A percentile compares a stretch with the other conserved stretches of the same genome.
Evolutionary conservation across 2,888 invertebrate genomes (phyloP).

Genomic region (Perizoma flavofasciatum): DNA sequence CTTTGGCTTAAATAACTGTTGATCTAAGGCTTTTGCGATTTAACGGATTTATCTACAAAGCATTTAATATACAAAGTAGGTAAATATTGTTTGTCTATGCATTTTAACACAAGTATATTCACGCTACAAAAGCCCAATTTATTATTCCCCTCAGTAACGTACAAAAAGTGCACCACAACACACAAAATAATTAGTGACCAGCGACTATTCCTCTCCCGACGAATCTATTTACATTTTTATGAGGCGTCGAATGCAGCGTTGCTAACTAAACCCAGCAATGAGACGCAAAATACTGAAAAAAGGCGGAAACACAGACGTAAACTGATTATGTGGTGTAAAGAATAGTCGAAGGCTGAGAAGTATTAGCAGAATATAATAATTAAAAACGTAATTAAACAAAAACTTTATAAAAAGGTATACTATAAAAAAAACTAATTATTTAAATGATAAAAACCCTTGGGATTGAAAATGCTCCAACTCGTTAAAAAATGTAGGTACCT

Average conservation of each 20-base stretch:
- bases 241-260: conserved; percentile 27
- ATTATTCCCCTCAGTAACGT: conserved; percentile 1
- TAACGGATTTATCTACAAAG: too few relatives aligned
- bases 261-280: conserved; percentile 26
- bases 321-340: conserved; percentile 30
- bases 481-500: too few relatives aligned
- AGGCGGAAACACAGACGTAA: conserved; percentile 21
- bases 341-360: conserved; percentile 2
- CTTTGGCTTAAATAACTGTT: too few relatives aligned
- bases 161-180: conserved; percentile 22
- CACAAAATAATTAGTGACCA: conserved; percentile 32
- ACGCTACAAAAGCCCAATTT: conserved; percentile 11
- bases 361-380: not conserved
- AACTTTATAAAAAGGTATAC: too few relatives aligned
- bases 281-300: conserved; percentile 32
- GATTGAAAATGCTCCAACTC: too few relatives aligned
- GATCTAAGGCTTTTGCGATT: too few relatives aligned
- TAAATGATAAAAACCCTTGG: too few relatives aligned
- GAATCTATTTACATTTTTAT: conserved; percentile 40
- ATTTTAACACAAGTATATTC: conserved; percentile 1
- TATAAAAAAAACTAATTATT: too few relatives aligned
- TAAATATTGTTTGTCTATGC: too few relatives aligned
- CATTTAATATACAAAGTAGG: too few relatives aligned
- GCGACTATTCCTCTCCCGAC: conserved; percentile 21
- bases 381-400: too few relatives aligned